Conservation (phyloP, 2,888 invertebrate genomes). For the Drosophila prostipennis region DNA sequence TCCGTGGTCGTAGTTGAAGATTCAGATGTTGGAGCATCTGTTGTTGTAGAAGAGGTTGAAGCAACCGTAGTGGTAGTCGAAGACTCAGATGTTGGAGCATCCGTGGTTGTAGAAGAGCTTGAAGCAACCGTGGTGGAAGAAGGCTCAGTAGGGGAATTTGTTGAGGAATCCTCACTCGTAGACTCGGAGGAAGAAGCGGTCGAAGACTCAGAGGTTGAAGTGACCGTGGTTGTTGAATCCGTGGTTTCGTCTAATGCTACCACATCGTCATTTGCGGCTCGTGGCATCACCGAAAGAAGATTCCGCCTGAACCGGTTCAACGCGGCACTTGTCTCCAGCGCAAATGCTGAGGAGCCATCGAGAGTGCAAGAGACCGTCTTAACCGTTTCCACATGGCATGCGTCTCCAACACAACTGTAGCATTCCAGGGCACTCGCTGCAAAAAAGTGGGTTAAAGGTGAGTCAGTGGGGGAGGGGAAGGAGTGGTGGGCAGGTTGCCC, state of each 20-base stretch:
- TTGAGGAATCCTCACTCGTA: background rate
- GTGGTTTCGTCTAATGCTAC: background rate
- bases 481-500: slow-evolving; percentile 1
- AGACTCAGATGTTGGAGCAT: background rate
- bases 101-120: background rate
- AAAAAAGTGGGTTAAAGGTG: slow-evolving; percentile 6
- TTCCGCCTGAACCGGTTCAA: background rate
- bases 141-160: too few relatives aligned
- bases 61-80: background rate
- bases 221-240: background rate
- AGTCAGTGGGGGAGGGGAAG: background rate
- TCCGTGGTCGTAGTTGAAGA: background rate
- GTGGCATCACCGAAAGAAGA: background rate
- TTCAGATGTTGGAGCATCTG: background rate
- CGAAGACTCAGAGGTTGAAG: slow-evolving; percentile 5
- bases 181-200: slow-evolving; percentile 5
- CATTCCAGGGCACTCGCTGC: slow-evolving; percentile 61
- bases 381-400: slow-evolving; percentile 48
- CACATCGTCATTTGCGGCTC: background rate
- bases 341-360: slow-evolving; percentile 8
- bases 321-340: background rate
- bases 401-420: slow-evolving; percentile 71
- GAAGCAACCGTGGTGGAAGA: background rate
- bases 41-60: background rate
- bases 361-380: slow-evolving; percentile 40